phyloP scores from a whole-genome alignment of 2,113 vertebrate genomes.

The Apteryx owenii region DNA sequence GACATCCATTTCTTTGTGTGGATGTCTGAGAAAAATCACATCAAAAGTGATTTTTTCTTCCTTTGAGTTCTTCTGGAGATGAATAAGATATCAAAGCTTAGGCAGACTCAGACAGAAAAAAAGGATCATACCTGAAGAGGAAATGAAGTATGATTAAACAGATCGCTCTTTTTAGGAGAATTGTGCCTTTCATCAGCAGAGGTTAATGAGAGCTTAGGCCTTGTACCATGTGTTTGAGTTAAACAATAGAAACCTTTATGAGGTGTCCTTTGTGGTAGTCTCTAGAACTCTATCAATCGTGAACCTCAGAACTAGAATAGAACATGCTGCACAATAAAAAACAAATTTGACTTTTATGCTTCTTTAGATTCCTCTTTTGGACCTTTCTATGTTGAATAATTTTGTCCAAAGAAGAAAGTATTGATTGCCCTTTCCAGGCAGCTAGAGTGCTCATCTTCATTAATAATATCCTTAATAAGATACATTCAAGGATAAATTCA shows the following conservation, averaged over 20 bases:
- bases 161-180: background rate
- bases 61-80: background rate
- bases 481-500: background rate
- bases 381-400: background rate
- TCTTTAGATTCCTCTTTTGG: background rate
- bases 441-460: background rate
- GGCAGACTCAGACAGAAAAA: background rate
- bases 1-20: background rate
- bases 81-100: background rate
- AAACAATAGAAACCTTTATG: background rate
- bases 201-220: accelerated
- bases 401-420: background rate
- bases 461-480: background rate
- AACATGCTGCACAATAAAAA: background rate
- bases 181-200: background rate
- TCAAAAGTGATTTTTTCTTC: background rate
- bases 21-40: background rate
- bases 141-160: background rate
- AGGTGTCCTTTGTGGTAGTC: accelerated
- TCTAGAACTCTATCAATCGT: background rate
- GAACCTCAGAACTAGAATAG: background rate
- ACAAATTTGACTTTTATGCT: background rate
- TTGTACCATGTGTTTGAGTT: background rate
- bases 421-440: background rate
- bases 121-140: background rate